Conservation (phyloP, 2,113 vertebrate species). For the Odocoileus virginianus region DNA sequence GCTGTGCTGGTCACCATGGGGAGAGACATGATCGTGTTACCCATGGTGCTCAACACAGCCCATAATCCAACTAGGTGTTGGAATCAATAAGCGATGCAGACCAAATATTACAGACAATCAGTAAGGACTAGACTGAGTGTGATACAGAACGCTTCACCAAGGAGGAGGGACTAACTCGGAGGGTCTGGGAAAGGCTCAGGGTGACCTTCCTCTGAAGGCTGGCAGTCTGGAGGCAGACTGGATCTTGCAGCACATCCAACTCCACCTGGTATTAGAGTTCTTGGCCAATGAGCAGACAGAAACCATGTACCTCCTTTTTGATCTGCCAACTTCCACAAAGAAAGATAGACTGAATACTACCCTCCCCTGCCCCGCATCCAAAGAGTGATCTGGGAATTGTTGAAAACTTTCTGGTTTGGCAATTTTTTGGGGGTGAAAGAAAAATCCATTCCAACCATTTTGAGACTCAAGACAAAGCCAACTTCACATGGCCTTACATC, state of each 20-base stretch:
- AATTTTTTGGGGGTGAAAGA: background rate
- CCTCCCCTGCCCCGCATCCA: accelerated
- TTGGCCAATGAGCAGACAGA: background rate
- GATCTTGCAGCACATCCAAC: background rate
- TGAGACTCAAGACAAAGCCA: background rate
- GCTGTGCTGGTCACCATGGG: background rate
- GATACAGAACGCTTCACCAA: background rate
- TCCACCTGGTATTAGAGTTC: background rate
- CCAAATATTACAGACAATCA: background rate
- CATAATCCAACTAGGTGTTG: background rate
- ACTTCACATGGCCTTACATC: background rate
- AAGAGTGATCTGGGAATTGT: background rate
- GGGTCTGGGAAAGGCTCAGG: background rate
- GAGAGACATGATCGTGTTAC: background rate
- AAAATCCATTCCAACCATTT: background rate
- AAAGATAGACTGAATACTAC: background rate
- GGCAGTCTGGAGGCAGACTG: background rate
- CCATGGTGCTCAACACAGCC: background rate
- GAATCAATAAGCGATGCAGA: background rate
- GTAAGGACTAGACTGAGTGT: background rate
- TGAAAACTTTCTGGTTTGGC: background rate
- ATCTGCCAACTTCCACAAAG: background rate
- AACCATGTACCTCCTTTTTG: background rate
- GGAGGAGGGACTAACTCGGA: background rate
- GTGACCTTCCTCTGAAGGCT: background rate